These are phyloP conservation scores for Auanema sp. DNA, from an alignment of 2,888 invertebrate species.

Conservation along the genomic window DNA sequence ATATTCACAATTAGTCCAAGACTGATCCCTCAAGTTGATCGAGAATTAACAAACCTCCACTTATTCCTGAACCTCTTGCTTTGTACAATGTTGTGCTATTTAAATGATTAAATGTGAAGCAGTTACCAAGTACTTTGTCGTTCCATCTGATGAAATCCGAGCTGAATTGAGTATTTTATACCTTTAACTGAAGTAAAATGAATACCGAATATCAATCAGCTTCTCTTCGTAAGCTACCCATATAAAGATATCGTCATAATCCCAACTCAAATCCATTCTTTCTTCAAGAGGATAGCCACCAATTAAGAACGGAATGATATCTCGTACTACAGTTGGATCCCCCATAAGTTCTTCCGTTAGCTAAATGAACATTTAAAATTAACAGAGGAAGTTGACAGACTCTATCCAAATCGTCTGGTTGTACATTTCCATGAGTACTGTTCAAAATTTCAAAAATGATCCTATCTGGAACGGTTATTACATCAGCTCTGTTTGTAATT, in stretches of 20 bases:
- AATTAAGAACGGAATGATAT: constrained; percentile 45
- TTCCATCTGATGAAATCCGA: constrained; percentile 38
- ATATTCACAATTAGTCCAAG: no score
- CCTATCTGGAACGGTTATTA: no score
- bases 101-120: constrained; percentile 47
- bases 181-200: no score
- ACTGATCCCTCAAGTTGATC: not conserved
- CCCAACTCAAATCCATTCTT: constrained; percentile 39
- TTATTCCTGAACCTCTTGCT: constrained; percentile 25
- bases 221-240: constrained; percentile 49
- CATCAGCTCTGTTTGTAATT: no score
- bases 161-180: constrained; percentile 20
- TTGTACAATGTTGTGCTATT: constrained; percentile 25
- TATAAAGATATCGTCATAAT: constrained; percentile 35
- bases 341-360: constrained; percentile 36
- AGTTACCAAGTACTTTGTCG: constrained; percentile 44
- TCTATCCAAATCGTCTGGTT: no score
- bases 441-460: no score
- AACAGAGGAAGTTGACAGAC: not conserved
- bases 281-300: constrained; percentile 20
- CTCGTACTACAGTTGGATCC: constrained; percentile 40
- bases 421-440: no score
- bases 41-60: constrained; percentile 27
- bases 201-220: constrained; percentile 27
- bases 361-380: constrained; percentile 22